Base-by-base conservation (phyloP, 2,797 vertebrate species). In the Ibycter americanus region DNA sequence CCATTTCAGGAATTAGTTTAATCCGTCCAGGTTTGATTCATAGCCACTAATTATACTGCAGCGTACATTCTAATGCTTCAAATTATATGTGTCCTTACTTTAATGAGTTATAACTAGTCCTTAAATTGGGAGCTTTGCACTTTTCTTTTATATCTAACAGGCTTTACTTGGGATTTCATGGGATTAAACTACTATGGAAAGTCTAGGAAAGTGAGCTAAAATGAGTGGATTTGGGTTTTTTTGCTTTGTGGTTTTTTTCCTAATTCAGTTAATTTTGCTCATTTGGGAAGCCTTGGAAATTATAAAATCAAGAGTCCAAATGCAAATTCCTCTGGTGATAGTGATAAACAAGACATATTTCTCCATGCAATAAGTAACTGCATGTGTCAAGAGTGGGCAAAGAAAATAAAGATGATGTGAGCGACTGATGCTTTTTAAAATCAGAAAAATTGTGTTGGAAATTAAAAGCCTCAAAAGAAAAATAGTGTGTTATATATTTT, bases 1-100 rank as follows among this genome's bases (percentile, higher is more conserved):
- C 95, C 95, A 97, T 97, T 98, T 97, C 90, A 93, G 66, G 93
- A 98, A 98, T 98, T 96, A 98, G 95, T 96, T 96, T 96, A 97
- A 98, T 97, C 97, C 92, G 83, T 84, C 90, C 95, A 95, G 80
- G 92, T 97, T 97, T 97, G 96, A 97, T 98, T 98, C 96, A 91
- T 81, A 96, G 95, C 85, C 93, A 52, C 94, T 98, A 97, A 98
- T 98, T 98, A 97, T 97, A 97, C 97, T 97, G 96, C 95, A 89
- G 92, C 79, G 29, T 97, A 96, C 91, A 94, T 97, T 97, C 94
- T 97, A 96, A 92, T 92, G 86, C 96, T 96, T 90, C 93, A 97
- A 97, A 97, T 97, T 97, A 90, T 96, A 87, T 97, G 96, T 94
- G 84, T 97, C 93, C 83, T 96, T 97, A 96, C 90, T 96, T 97